Evolutionary conservation across 2,888 invertebrate genomes (phyloP).

Genomic region (Eudasyphora cyanicolor): DNA sequence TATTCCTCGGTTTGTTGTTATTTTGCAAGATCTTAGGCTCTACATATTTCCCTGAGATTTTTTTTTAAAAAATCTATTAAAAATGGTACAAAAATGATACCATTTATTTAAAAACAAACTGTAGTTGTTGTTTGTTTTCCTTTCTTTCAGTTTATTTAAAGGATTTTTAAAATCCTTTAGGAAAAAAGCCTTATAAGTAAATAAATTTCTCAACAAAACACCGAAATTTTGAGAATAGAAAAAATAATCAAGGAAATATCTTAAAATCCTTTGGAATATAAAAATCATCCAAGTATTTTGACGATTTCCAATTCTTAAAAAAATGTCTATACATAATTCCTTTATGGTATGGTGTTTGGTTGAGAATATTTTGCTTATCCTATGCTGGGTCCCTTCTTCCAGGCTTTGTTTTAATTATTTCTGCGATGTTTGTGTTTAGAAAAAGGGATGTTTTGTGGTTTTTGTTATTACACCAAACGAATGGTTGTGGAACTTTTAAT

Average conservation of each 20-base stretch:
- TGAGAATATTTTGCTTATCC: background rate
- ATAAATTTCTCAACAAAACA: background rate
- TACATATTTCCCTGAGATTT: background rate
- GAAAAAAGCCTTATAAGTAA: constrained; percentile 25
- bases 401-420: background rate
- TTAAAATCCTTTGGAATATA: background rate
- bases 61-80: constrained; percentile 1
- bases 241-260: background rate
- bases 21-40: too few relatives aligned
- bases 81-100: too few relatives aligned
- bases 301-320: background rate
- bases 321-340: background rate
- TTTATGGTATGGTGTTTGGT: background rate
- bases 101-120: constrained; percentile 9
- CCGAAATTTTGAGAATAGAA: too few relatives aligned
- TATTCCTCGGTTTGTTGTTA: too few relatives aligned
- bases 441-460: constrained; percentile 13
- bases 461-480: background rate
- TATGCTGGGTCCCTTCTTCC: constrained; percentile 4
- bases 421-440: constrained; percentile 10
- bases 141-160: constrained; percentile 1
- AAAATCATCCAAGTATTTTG: background rate
- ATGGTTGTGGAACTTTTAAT: background rate
- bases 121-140: background rate
- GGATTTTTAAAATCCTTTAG: constrained; percentile 24